Base-by-base conservation (phyloP, 2,113 vertebrate species). In the Hymenochirus boettgeri region DNA sequence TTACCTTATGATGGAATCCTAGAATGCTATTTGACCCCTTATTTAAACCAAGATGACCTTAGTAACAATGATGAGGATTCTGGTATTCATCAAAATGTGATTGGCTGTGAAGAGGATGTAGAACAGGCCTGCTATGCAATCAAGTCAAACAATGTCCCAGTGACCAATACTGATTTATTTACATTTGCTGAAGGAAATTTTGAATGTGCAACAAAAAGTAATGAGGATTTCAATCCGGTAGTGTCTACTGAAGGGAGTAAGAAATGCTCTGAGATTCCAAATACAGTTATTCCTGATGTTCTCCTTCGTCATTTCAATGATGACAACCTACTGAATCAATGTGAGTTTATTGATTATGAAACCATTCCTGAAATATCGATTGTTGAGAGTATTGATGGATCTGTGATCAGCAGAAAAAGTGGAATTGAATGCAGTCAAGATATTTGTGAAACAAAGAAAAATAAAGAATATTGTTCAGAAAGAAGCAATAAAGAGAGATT, bases 341-440 rank as follows among this genome's bases (percentile, higher is more conserved):
- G 70, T 17, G 79, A 74, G 63, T 75, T 86, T 59, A 92, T 92
- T 21, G 86, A 87, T 47, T 79, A 78, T 0, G 91, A 97, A 77
- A 92, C 89, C 27, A 79, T 92, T 66, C 92, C 92, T 1, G 90
- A 95, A 56, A 77, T 73, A 11, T 91, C 88, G 5, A 75, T 85
- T 21, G 73, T 83, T 7, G 90, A 94, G 10, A 90, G 91, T 71
- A 48, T 82, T 59, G 79, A 86, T 46, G 85, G 90, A 73, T 75
- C 80, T 0, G 12, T 63, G 13, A 48, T 17, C 25, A 65, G 54
- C 58, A 73, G 74, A 71, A 76, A 63, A 11, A 0, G 2, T 31
- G 45, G 11, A 50, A 59, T 58, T 45, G 65, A 62, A 52, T 48
- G 11, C 12, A 2, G 7, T 2, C 15, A 15, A 15, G 39, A 42